Evolutionary conservation across 2,113 vertebrate genomes (phyloP).

Genomic region (Clinocottus analis): DNA sequence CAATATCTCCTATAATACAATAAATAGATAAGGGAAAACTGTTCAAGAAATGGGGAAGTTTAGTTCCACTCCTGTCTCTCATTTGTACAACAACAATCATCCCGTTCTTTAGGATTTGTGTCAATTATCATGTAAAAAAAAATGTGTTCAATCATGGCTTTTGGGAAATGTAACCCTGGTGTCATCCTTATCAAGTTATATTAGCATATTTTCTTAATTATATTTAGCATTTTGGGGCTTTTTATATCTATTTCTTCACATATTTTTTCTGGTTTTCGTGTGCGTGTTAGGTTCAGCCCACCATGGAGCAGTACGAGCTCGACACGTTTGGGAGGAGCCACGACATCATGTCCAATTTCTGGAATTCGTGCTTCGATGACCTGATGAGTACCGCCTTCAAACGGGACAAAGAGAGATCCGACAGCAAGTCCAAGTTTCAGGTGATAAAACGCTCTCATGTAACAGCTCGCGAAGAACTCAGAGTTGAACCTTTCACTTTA

Average conservation of each 20-base stretch:
- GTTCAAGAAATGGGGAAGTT: background rate
- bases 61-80: background rate
- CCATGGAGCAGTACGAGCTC: constrained; percentile 93
- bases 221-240: too few relatives aligned
- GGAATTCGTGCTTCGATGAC: constrained; percentile 96
- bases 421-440: constrained; percentile 89
- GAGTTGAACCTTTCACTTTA: background rate
- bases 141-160: background rate
- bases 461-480: background rate
- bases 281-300: constrained; percentile 85
- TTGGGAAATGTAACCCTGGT: background rate
- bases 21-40: background rate
- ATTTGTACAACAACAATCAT: background rate
- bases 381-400: constrained; percentile 92
- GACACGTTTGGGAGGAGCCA: constrained; percentile 95
- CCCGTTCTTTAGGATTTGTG: background rate
- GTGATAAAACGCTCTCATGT: constrained; percentile 65
- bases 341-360: constrained; percentile 97
- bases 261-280: background rate
- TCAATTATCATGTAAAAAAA: background rate
- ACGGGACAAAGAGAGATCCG: constrained; percentile 84
- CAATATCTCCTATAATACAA: background rate
- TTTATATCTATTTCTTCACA: background rate
- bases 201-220: too few relatives aligned
- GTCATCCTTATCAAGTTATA: background rate